Percentiles rank a stretch among this genome's conserved stretches.
Conservation (phyloP, 2,888 invertebrate genomes). For the Meiosimyza platycephala region DNA sequence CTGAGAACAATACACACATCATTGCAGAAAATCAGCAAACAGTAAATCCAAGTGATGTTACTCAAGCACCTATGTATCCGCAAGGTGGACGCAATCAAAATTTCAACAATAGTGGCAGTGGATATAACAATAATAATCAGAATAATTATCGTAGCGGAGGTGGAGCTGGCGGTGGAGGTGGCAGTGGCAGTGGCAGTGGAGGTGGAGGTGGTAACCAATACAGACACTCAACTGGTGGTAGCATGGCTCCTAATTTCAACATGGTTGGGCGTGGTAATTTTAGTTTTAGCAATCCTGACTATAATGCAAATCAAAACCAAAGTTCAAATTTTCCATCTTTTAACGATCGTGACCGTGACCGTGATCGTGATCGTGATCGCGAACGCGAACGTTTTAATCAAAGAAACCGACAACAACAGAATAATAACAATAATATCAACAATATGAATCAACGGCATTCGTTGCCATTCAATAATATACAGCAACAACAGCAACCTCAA, state of each 20-base stretch:
- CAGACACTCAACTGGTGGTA: conserved; percentile 48
- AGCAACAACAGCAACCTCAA: conserved; percentile 41
- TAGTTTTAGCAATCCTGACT: conserved; percentile 52
- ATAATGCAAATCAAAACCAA: conserved; percentile 44
- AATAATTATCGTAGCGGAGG: conserved; percentile 52
- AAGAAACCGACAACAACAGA: conserved; percentile 51
- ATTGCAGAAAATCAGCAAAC: background rate
- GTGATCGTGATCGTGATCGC: background rate
- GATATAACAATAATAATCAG: conserved; percentile 48
- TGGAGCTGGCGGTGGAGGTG: conserved; percentile 33
- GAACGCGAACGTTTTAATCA: conserved; percentile 59
- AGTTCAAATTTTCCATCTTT: conserved; percentile 53
- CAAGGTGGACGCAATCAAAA: conserved; percentile 68
- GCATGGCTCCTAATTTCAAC: conserved; percentile 40
- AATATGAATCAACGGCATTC: conserved; percentile 49
- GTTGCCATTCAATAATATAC: conserved; percentile 45
- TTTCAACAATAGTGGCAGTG: conserved; percentile 67
- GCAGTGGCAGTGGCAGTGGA: conserved; percentile 44
- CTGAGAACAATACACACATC: conserved; percentile 24
- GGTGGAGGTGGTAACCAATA: conserved; percentile 49
- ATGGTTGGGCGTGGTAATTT: conserved; percentile 54
- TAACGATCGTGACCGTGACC: conserved; percentile 47
- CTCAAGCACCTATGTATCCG: conserved; percentile 74
- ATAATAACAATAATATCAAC: conserved; percentile 46
- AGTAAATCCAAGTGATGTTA: conserved; percentile 49